Evolutionary conservation across 2,888 invertebrate species (phyloP).

Genomic region (Ennomos fuscantarius): DNA sequence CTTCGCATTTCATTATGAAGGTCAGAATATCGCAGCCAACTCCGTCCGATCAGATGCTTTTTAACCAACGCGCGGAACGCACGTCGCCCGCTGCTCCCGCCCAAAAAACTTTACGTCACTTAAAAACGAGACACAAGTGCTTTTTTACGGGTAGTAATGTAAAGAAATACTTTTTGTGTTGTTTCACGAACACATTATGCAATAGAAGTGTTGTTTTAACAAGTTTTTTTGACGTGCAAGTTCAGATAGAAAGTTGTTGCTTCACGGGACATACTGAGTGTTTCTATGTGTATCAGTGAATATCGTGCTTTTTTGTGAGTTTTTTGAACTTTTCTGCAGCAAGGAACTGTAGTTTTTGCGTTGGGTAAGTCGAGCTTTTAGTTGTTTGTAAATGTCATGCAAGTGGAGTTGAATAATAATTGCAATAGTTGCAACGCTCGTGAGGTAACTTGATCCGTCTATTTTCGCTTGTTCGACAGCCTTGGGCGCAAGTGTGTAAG

Average conservation of each 20-base stretch:
- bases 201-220: conserved; percentile 29
- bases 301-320: conserved; percentile 40
- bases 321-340: conserved; percentile 40
- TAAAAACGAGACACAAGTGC: conserved; percentile 50
- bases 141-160: conserved; percentile 52
- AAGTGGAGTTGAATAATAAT: conserved; percentile 28
- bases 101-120: conserved; percentile 61
- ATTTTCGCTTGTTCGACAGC: conserved; percentile 34
- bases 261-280: conserved; percentile 32
- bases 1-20: conserved; percentile 57
- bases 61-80: conserved; percentile 40
- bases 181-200: conserved; percentile 19
- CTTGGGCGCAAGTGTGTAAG: conserved; percentile 26
- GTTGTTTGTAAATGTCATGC: conserved; percentile 24
- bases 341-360: conserved; percentile 27
- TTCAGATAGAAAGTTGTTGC: conserved; percentile 41
- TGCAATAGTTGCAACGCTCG: conserved; percentile 21
- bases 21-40: conserved; percentile 58
- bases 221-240: conserved; percentile 32
- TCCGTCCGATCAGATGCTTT: conserved; percentile 53
- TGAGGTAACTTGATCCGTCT: conserved; percentile 32
- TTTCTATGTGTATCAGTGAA: conserved; percentile 36
- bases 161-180: conserved; percentile 43
- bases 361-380: conserved; percentile 34
- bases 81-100: conserved; percentile 44